Evolutionary conservation across 92 coral and sea anemone genomes (phyloP).

Genomic region (Meandrina meandrites): DNA sequence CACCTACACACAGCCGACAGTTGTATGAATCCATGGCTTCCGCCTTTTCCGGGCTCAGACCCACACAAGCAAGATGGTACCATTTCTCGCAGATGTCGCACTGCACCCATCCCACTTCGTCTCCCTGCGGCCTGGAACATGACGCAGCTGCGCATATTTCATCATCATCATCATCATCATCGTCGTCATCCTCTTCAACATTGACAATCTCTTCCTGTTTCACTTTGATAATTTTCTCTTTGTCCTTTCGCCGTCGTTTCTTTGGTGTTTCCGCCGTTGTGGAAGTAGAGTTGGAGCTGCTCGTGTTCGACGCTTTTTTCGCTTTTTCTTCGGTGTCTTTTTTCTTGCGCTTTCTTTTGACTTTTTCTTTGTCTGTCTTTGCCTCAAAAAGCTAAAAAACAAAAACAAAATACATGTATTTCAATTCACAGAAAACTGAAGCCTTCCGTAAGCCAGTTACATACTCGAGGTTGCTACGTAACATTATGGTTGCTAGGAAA

Average conservation of each 20-base stretch:
- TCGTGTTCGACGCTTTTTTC: conserved; percentile 43
- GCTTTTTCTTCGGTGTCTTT: conserved; percentile 76
- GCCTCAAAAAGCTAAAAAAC: conserved; percentile 65
- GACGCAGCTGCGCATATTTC: conserved; percentile 86
- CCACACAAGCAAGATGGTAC: conserved; percentile 91
- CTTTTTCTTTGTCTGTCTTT: conserved; percentile 81
- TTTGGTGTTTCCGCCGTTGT: conserved; percentile 58
- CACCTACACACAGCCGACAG: conserved; percentile 69
- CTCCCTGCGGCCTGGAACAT: conserved; percentile 93
- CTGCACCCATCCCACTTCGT: conserved; percentile 99
- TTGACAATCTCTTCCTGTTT: conserved; percentile 74
- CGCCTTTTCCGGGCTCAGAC: conserved; percentile 83
- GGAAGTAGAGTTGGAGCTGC: conserved; percentile 41
- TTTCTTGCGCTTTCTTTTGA: conserved; percentile 88
- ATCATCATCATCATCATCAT: conserved; percentile 88
- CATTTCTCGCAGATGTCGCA: conserved; percentile 94
- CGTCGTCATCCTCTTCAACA: conserved; percentile 79
- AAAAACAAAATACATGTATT: neutral
- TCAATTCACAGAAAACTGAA: neutral
- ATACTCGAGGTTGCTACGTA: neutral
- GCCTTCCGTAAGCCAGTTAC: neutral
- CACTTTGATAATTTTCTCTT: conserved; percentile 38
- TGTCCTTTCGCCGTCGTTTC: conserved; percentile 72
- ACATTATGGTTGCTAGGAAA: neutral
- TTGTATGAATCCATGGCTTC: conserved; percentile 91